Base-by-base conservation (phyloP, 37 sponge, comb jelly and placozoan species). In the Hexactinellida sp. region DNA sequence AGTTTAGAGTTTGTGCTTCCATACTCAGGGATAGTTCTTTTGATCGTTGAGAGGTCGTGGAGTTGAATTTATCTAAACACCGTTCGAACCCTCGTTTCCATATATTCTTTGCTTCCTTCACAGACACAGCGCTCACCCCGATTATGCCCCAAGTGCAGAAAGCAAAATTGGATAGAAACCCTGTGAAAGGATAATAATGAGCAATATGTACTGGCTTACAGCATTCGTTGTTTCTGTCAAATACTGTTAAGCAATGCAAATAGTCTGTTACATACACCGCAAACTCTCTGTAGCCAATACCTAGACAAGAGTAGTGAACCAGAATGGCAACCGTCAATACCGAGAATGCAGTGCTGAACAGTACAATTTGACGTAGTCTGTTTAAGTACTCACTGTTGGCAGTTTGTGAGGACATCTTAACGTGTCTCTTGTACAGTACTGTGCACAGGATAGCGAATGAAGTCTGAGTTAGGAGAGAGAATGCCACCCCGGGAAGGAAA, bases 171-270 rank as follows among this genome's bases (percentile, higher is more conserved):
- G 76, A 63, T 63, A 63, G 76, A n/a, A 63, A 63, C 3, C 76
- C 76, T 32, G 76, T 63, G 34, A 63, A 63, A 5, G 76, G 76
- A n/a, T 63, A 63, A 23, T 63, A 63, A 63, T 63, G 30, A 25
- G 21, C 76, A 63, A 63, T 63, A 63, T 63, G 13, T 10, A 23
- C 30, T 3, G 21, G 76, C 13, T 28, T 63, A n/a, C 76, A 63
- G 13, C 76, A 63, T 10, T 10, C 76, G 13, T 10, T 63, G 13
- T 63, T 63, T 7, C 13, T 10, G 76, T 63, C 76, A 63, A 63
- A 63, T 63, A 63, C 76, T 63, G 76, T 63, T 28, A 63, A 25
- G 34, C 76, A 63, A 63, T 63, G 76, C 76, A 23, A 63, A 63
- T 63, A 63, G 76, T 63, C 76, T n/a, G 76, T 28, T n/a, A 63